phyloP scores from a whole-genome alignment of 1,140 invertebrate genomes.

The Trissolcus basalis region DNA sequence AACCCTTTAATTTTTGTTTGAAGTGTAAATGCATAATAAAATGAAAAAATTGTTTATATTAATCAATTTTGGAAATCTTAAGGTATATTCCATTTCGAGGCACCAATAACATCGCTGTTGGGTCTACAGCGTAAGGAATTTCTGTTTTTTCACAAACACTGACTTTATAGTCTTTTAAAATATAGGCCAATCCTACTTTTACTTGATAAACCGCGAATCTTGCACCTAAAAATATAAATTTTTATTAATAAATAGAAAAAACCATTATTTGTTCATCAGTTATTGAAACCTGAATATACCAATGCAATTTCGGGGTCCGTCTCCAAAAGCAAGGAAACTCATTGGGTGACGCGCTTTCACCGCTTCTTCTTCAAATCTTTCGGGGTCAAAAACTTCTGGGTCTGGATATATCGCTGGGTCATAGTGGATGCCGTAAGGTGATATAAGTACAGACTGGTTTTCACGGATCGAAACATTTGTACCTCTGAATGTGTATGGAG shows the following conservation, averaged over 20 bases:
- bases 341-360: slow-evolving; percentile 75
- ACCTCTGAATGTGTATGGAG: slow-evolving; percentile 72
- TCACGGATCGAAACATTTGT: slow-evolving; percentile 69
- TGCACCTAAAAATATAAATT: slow-evolving; percentile 52
- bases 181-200: slow-evolving; percentile 73
- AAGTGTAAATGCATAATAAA: too few species aligned
- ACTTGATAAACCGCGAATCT: slow-evolving; percentile 75
- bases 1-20: too few species aligned
- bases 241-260: neutral
- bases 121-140: slow-evolving; percentile 57
- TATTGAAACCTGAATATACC: slow-evolving; percentile 63
- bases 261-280: neutral
- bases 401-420: slow-evolving; percentile 69
- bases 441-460: slow-evolving; percentile 72
- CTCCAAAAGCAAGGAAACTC: slow-evolving; percentile 83
- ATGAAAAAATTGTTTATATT: neutral
- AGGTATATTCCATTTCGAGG: slow-evolving; percentile 33
- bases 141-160: slow-evolving; percentile 63
- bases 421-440: slow-evolving; percentile 77
- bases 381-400: slow-evolving; percentile 79
- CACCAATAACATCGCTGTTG: slow-evolving; percentile 15
- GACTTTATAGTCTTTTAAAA: slow-evolving; percentile 71
- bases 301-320: slow-evolving; percentile 81
- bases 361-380: slow-evolving; percentile 78
- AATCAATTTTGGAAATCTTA: slow-evolving; percentile 21